Conservation (phyloP, 1,140 invertebrate species). For the Doryteuthis pealeii region DNA sequence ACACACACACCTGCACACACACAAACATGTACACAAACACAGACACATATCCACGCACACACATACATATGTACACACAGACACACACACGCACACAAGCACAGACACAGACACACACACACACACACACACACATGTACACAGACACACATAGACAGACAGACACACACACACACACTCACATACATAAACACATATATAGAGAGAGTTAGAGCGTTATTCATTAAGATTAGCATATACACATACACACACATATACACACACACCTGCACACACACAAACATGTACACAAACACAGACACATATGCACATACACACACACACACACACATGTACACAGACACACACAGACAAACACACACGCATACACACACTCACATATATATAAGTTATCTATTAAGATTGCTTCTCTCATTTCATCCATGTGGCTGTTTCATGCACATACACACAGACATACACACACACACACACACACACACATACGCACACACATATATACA, state of each 20-base stretch:
- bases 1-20: too few relatives aligned
- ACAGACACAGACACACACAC: background rate
- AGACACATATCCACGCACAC: too few relatives aligned
- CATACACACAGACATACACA: background rate
- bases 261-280: background rate
- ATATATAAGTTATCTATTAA: too few relatives aligned
- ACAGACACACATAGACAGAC: too few relatives aligned
- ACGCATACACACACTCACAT: background rate
- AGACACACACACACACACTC: background rate
- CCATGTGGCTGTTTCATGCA: background rate
- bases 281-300: background rate
- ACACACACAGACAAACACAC: too few relatives aligned
- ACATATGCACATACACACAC: background rate
- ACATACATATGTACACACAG: background rate
- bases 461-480: background rate
- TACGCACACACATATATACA: background rate
- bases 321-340: background rate
- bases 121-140: background rate
- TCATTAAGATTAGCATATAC: background rate
- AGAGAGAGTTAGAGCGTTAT: too few relatives aligned
- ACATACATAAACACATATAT: background rate
- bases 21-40: too few relatives aligned
- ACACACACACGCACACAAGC: slow-evolving; percentile 6
- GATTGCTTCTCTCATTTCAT: too few relatives aligned
- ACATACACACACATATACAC: background rate